Evolutionary conservation across 2,888 invertebrate genomes (phyloP).

Genomic region (Tribolium freemani): DNA sequence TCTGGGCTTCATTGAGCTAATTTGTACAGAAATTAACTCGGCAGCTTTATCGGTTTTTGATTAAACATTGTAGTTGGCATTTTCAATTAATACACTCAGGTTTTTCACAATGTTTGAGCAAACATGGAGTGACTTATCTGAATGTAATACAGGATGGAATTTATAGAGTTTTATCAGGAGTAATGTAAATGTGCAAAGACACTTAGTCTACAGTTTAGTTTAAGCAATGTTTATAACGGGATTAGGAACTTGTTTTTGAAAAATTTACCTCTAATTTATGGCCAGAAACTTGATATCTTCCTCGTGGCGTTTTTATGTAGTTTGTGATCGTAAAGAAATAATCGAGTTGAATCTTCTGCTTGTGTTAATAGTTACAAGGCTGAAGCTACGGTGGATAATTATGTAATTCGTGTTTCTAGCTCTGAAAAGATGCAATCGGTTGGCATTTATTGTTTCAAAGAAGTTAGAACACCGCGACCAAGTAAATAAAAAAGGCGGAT

Average conservation of each 20-base stretch:
- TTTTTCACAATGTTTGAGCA: neutral
- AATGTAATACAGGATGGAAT: slow-evolving; percentile 28
- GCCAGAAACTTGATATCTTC: slow-evolving; percentile 8
- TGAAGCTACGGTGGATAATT: slow-evolving; percentile 11
- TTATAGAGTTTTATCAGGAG: slow-evolving; percentile 27
- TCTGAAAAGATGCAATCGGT: slow-evolving; percentile 20
- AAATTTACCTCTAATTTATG: slow-evolving; percentile 18
- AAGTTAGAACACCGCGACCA: slow-evolving; percentile 22
- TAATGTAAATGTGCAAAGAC: slow-evolving; percentile 31
- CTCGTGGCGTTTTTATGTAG: slow-evolving; percentile 13
- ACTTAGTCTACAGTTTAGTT: slow-evolving; percentile 30
- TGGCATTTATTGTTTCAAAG: slow-evolving; percentile 18
- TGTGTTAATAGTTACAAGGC: slow-evolving; percentile 13
- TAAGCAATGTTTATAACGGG: slow-evolving; percentile 33
- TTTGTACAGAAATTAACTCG: slow-evolving; percentile 1
- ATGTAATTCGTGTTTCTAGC: slow-evolving; percentile 10
- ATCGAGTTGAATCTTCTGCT: neutral
- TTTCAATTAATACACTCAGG: neutral
- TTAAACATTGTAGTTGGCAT: slow-evolving; percentile 10
- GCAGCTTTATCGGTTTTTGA: slow-evolving; percentile 26
- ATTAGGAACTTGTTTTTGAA: slow-evolving; percentile 31
- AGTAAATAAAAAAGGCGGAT: slow-evolving; percentile 35
- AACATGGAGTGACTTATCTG: slow-evolving; percentile 19
- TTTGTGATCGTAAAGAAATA: slow-evolving; percentile 2
- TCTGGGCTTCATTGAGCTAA: neutral